Percentiles rank a stretch among this genome's conserved stretches.
These are phyloP conservation scores for Diuraphis noxia DNA, from an alignment of 1,140 invertebrate genomes.

Conservation along the genomic window DNA sequence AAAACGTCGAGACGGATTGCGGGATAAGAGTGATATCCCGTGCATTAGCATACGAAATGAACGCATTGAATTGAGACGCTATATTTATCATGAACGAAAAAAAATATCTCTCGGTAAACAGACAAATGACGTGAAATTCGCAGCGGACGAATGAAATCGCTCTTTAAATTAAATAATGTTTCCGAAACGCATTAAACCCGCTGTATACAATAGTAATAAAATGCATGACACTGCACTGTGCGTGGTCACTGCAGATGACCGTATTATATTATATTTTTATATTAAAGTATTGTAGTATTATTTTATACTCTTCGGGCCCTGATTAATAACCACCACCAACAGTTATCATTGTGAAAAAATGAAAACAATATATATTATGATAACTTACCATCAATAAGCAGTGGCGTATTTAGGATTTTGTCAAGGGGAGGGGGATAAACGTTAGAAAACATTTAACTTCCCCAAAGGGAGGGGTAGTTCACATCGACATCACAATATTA, in stretches of 20 bases:
- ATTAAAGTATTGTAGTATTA: too few relatives aligned
- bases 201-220: background rate
- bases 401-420: too few relatives aligned
- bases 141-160: background rate
- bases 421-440: too few relatives aligned
- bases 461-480: too few relatives aligned
- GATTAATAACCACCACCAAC: background rate
- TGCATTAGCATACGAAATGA: slow-evolving; percentile 13
- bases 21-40: background rate
- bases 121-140: background rate
- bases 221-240: background rate
- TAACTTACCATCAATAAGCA: background rate
- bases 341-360: background rate
- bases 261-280: background rate
- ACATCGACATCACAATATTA: too few relatives aligned
- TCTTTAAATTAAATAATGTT: background rate
- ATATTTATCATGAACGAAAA: background rate
- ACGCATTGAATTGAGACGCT: background rate
- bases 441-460: too few relatives aligned
- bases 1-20: background rate
- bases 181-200: background rate
- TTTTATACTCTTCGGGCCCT: background rate
- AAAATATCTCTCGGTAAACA: background rate
- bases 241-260: background rate
- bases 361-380: background rate